phyloP scores from a whole-genome alignment of 2,113 vertebrate species.

The Damaliscus lunatus region DNA sequence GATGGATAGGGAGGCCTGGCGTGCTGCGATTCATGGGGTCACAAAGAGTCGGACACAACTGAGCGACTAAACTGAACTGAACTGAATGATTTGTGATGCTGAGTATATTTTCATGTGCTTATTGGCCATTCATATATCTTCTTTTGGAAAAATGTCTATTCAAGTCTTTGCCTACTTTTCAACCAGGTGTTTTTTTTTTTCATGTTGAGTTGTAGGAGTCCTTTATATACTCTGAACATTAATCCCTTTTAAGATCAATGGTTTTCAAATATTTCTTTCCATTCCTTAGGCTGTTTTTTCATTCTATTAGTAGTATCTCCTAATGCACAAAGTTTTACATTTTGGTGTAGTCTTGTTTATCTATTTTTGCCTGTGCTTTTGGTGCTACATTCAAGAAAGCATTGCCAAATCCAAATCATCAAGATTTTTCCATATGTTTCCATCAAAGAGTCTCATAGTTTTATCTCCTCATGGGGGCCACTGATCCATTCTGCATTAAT shows the following conservation, averaged over 20 bases:
- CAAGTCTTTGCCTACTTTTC: not conserved
- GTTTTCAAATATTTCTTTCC: not conserved
- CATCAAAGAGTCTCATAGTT: not conserved
- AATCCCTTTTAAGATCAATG: not conserved
- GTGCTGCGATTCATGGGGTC: fast-evolving
- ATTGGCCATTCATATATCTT: not conserved
- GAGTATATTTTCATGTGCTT: not conserved
- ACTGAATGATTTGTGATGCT: not conserved
- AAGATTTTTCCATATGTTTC: not conserved
- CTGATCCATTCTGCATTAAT: not conserved
- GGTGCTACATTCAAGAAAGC: not conserved
- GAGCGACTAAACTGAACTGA: too few species aligned
- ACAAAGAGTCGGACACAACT: fast-evolving
- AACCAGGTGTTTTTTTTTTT: not conserved
- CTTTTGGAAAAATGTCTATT: not conserved
- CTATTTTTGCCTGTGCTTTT: not conserved
- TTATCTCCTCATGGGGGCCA: not conserved
- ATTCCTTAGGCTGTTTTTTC: not conserved
- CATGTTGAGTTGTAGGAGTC: not conserved
- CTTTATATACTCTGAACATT: not conserved
- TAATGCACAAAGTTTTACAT: not conserved
- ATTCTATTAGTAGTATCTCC: not conserved
- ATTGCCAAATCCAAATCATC: not conserved
- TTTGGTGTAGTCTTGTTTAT: not conserved
- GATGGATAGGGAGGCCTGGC: too few species aligned